Evolutionary conservation across 2,888 invertebrate genomes (phyloP).

Genomic region (Griposia aprilina): DNA sequence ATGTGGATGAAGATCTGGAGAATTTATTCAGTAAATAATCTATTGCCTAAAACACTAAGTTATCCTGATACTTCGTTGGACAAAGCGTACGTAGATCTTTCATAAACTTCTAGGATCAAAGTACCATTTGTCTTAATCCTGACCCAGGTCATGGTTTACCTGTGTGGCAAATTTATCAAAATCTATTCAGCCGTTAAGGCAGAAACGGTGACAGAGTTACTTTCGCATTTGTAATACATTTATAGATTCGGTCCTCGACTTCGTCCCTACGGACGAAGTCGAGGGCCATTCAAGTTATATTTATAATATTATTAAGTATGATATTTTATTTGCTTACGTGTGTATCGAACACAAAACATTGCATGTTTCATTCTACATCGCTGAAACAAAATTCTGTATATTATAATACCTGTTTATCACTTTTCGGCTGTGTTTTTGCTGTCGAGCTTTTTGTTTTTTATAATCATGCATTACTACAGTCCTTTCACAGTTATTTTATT

Average conservation of each 20-base stretch:
- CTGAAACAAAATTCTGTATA: not conserved
- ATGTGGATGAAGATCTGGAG: conserved; percentile 75
- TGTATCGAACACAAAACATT: not conserved
- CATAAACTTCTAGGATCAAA: not conserved
- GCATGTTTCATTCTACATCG: not conserved
- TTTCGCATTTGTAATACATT: no score
- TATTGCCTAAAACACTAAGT: not conserved
- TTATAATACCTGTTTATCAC: not conserved
- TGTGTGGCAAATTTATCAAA: no score
- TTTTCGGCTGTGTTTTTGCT: not conserved
- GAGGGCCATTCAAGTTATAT: no score
- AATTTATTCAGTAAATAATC: not conserved
- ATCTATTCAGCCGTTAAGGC: no score
- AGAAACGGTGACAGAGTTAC: no score
- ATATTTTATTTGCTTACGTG: not conserved
- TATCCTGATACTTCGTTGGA: not conserved
- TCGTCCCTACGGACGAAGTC: no score
- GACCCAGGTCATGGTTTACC: no score
- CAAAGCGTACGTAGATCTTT: not conserved
- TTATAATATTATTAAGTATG: no score
- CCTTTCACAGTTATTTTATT: no score
- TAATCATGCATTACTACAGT: no score
- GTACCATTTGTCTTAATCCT: not conserved
- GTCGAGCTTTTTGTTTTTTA: not conserved
- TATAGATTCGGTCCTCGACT: no score